Evolutionary conservation across 1,140 invertebrate species (phyloP).

Genomic region (Scylla paramamosain): DNA sequence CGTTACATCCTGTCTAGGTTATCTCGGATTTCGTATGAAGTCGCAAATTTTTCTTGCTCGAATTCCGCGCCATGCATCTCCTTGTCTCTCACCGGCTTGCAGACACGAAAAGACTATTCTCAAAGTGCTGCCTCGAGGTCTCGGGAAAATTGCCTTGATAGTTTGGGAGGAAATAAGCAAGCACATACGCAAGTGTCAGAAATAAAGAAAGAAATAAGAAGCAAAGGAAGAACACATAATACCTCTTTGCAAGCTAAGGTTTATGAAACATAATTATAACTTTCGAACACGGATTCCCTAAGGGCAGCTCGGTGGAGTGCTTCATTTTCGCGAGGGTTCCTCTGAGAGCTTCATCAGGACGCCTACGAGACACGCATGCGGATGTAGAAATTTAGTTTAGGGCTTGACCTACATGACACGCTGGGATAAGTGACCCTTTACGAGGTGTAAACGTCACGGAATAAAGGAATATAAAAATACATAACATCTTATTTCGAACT

Average conservation of each 20-base stretch:
- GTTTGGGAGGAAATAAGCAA: not conserved
- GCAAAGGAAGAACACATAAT: not conserved
- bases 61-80: not conserved
- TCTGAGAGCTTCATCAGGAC: not conserved
- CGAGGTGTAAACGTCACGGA: not conserved
- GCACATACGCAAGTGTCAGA: too few species aligned
- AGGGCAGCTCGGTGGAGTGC: not conserved
- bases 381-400: not conserved
- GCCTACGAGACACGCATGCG: not conserved
- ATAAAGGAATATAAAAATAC: not conserved
- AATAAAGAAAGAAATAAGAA: not conserved
- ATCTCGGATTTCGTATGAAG: not conserved
- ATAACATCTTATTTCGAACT: not conserved
- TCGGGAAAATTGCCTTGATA: not conserved
- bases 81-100: not conserved
- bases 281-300: slow-evolving; percentile 46
- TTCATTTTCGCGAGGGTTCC: not conserved
- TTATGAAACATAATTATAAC: slow-evolving; percentile 59
- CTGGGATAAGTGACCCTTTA: not conserved
- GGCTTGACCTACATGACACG: not conserved
- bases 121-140: not conserved
- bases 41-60: not conserved
- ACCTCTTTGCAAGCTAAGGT: slow-evolving; percentile 37
- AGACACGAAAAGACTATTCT: not conserved
- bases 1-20: not conserved